phyloP scores from a whole-genome alignment of 2,797 vertebrate genomes.

The Melopsittacus undulatus region DNA sequence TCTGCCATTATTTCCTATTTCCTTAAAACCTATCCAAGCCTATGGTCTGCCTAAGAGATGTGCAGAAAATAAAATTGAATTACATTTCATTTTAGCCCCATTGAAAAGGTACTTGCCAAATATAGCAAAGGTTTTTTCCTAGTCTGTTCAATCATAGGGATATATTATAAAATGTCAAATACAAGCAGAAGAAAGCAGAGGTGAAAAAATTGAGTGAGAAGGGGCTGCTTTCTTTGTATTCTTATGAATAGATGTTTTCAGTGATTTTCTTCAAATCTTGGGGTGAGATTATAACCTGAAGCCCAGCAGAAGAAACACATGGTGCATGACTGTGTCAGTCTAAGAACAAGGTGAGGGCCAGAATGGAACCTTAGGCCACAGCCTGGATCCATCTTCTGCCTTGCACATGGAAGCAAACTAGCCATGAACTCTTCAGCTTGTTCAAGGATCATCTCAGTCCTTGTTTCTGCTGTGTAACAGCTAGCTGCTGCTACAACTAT shows the following conservation, averaged over 20 bases:
- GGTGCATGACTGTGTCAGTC: neutral
- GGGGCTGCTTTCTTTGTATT: neutral
- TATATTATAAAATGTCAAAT: neutral
- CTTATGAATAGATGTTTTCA: neutral
- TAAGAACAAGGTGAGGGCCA: neutral
- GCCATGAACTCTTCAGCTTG: neutral
- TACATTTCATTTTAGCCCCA: neutral
- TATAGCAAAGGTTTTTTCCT: neutral
- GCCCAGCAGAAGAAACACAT: neutral
- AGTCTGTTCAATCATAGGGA: neutral
- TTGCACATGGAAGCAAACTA: neutral
- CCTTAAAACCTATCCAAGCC: neutral
- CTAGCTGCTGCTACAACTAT: neutral
- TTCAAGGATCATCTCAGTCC: neutral
- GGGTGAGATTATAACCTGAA: neutral
- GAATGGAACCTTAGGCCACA: neutral
- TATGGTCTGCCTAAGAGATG: neutral
- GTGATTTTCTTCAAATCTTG: neutral
- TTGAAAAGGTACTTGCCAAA: neutral
- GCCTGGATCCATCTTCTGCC: neutral
- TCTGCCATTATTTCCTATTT: neutral
- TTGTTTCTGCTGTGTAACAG: neutral
- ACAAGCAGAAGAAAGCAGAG: neutral
- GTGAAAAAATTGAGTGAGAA: fast-evolving
- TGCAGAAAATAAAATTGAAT: neutral